These are phyloP conservation scores for Steatornis caripensis DNA, from an alignment of 2,113 vertebrate species.

Conservation along the genomic window DNA sequence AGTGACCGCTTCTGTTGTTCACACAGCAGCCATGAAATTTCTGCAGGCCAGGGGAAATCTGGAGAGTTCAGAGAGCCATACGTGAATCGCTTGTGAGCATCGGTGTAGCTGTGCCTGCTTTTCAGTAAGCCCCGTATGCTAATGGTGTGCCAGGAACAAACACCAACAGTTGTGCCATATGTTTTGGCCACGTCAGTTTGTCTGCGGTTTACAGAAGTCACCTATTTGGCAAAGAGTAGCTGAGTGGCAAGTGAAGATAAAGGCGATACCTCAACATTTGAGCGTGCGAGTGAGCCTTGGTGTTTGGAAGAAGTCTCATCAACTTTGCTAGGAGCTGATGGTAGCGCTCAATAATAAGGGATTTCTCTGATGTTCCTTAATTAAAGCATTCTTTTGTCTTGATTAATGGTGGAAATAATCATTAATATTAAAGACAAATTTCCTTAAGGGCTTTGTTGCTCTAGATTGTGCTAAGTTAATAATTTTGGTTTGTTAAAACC, in stretches of 20 bases:
- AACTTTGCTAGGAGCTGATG: background rate
- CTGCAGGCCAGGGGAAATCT: background rate
- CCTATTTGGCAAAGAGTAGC: background rate
- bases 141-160: background rate
- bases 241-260: background rate
- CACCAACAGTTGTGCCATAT: background rate
- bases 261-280: background rate
- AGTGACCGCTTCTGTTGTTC: background rate
- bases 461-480: background rate
- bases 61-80: background rate
- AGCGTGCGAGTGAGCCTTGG: background rate
- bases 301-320: background rate
- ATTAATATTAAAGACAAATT: background rate
- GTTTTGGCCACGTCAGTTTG: background rate
- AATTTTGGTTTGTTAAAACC: background rate
- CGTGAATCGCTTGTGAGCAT: background rate
- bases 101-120: background rate
- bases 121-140: background rate
- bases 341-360: background rate
- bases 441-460: background rate
- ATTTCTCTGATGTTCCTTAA: background rate
- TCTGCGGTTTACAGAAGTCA: background rate
- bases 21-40: background rate
- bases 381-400: slow-evolving; percentile 9
- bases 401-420: background rate